Conservation (phyloP, 2,888 invertebrate genomes). For the Chirona hameri region DNA sequence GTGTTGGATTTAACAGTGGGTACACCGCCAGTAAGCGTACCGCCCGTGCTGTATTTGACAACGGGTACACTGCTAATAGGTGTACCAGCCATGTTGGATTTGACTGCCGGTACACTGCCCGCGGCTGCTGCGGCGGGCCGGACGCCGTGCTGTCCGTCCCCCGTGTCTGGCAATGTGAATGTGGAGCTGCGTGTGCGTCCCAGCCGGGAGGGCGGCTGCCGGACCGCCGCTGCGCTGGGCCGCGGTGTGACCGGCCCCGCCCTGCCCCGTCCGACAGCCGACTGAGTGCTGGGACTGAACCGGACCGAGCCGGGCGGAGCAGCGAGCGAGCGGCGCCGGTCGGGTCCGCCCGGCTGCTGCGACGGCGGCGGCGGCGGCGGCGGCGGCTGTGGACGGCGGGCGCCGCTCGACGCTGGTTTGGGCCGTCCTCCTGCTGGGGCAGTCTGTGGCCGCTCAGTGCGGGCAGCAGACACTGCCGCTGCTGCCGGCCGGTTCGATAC, state of each 20-base stretch:
- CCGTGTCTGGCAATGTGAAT: background rate
- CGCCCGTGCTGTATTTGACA: too few relatives aligned
- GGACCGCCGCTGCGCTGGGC: background rate
- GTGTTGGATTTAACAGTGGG: too few relatives aligned
- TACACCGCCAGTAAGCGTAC: too few relatives aligned
- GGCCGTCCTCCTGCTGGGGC: too few relatives aligned
- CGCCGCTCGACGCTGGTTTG: background rate
- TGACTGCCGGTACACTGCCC: too few relatives aligned
- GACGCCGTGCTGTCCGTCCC: background rate
- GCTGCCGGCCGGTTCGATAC: background rate
- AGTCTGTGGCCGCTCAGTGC: too few relatives aligned
- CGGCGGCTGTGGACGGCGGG: too few relatives aligned
- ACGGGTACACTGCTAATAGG: too few relatives aligned
- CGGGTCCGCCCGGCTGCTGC: background rate
- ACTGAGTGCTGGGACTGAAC: background rate
- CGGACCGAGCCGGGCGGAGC: conserved; percentile 23
- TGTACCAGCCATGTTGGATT: too few relatives aligned
- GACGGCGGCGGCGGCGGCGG: background rate
- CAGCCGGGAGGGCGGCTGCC: background rate
- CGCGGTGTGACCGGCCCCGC: background rate
- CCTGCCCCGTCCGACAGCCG: background rate
- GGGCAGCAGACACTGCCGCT: background rate
- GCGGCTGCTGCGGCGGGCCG: too few relatives aligned
- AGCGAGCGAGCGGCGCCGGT: background rate
- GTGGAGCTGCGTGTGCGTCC: background rate